Base-by-base conservation (phyloP, 2,888 invertebrate species). In the Tiliacea citrago region DNA sequence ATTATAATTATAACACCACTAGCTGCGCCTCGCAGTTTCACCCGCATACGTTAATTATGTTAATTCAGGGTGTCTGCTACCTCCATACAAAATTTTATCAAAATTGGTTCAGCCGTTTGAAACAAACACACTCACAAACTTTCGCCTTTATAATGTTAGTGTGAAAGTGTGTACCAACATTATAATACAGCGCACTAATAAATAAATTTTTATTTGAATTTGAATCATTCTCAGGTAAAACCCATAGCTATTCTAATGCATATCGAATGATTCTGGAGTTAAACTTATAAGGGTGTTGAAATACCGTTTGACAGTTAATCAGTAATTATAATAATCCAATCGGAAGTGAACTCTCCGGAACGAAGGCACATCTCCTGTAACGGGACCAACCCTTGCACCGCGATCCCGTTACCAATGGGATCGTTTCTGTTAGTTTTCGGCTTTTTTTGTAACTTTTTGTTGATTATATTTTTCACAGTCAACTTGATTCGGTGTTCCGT, bases 301-400 rank as follows among this genome's bases (percentile, higher is more conserved):
- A 66, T 57, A 60, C 67, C 53, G 51, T 79, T 58, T 66, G 68
- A 21, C 45, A 55, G 61, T 35, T 51, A 58, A 60, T 76, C 57
- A 21, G 42, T 29, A 65, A 76, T 65, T 73, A 75, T 60, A 61
- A 72, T 35, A 71, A 87, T 66, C 70, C 82, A 82, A 84, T 93
- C 94, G 94, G 94, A 94, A 94, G 92, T 94, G 83, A 89, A 86
- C 86, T 72, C 86, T 72, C 93, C 94, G 93, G 93, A 93, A 94
- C 91, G 88, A 85, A 86, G 85, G 83, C 83, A 75, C 55, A 85
- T 85, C 86, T 79, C 87, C 83, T 67, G 73, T 92, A 93, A 93
- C 93, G 93, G 93, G 88, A 86, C 73, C 88, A 92, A 92, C 92
- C 93, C 93, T 93, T 92, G 87, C 88, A 82, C 79, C 83, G 84